Conservation (phyloP, 2,113 vertebrate genomes). For the Gnathonemus longibarbis region DNA sequence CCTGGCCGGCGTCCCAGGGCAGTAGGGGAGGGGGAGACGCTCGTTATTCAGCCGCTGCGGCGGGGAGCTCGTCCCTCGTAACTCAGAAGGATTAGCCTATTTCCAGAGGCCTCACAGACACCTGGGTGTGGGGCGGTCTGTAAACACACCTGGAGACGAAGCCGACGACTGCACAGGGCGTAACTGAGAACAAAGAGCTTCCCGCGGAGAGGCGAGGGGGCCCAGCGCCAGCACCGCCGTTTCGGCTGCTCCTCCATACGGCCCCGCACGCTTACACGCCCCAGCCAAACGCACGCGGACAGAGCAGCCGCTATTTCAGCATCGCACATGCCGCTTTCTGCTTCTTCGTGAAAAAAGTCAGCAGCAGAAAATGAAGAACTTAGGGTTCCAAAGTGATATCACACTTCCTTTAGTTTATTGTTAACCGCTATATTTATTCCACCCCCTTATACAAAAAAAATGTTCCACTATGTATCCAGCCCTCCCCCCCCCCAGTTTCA, state of each 20-base stretch:
- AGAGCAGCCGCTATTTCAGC: neutral
- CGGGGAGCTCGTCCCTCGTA: neutral
- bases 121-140: conserved; percentile 34
- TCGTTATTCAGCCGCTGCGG: neutral
- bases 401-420: neutral
- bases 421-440: neutral
- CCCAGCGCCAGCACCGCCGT: neutral
- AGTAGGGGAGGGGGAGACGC: conserved; percentile 34
- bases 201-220: neutral
- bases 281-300: neutral
- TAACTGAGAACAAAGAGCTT: neutral
- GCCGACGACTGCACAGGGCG: neutral
- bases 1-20: neutral
- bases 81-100: neutral
- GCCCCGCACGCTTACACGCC: neutral
- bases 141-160: conserved; percentile 17
- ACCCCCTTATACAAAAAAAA: neutral
- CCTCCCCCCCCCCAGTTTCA: neutral
- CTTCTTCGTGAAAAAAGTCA: neutral
- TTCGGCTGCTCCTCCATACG: neutral
- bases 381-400: neutral
- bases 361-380: neutral
- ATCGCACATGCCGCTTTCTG: neutral
- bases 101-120: conserved; percentile 36
- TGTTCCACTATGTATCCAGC: neutral